Evolutionary conservation across 2,113 vertebrate genomes (phyloP).

Genomic region (Conger conger): DNA sequence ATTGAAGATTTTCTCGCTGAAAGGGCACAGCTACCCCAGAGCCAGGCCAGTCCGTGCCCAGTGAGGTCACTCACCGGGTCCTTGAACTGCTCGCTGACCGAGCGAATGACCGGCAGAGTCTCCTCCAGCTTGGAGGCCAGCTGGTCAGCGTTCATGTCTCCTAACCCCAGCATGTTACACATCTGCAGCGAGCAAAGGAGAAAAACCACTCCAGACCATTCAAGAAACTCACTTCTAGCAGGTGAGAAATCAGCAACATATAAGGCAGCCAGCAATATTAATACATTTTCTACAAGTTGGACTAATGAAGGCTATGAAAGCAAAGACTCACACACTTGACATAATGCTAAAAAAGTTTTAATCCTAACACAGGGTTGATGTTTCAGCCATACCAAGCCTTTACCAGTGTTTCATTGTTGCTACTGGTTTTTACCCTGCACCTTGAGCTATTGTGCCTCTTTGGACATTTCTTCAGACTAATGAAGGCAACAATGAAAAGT

Average conservation of each 20-base stretch:
- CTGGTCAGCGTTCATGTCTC: slow-evolving; percentile 94
- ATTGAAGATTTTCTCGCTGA: background rate
- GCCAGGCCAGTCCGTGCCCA: background rate
- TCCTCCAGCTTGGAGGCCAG: slow-evolving; percentile 92
- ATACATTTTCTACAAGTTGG: too few relatives aligned
- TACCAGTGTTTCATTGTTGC: too few relatives aligned
- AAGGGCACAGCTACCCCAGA: background rate
- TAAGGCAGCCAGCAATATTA: too few relatives aligned
- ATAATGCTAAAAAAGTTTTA: too few relatives aligned
- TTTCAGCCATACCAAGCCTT: too few relatives aligned
- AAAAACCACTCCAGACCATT: background rate
- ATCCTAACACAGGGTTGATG: too few relatives aligned
- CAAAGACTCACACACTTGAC: too few relatives aligned
- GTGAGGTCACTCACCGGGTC: slow-evolving; percentile 77
- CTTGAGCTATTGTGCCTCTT: too few relatives aligned
- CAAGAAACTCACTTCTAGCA: background rate
- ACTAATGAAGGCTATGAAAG: too few relatives aligned
- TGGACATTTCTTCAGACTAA: too few relatives aligned
- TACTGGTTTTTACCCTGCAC: too few relatives aligned
- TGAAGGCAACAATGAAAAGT: background rate
- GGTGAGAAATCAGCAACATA: too few relatives aligned
- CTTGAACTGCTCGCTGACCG: slow-evolving; percentile 94
- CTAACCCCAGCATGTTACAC: slow-evolving; percentile 94
- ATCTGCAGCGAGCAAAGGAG: slow-evolving; percentile 66
- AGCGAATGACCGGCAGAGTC: slow-evolving; percentile 89